Base-by-base conservation (phyloP, 2,113 vertebrate species). In the Perognathus longimembris region DNA sequence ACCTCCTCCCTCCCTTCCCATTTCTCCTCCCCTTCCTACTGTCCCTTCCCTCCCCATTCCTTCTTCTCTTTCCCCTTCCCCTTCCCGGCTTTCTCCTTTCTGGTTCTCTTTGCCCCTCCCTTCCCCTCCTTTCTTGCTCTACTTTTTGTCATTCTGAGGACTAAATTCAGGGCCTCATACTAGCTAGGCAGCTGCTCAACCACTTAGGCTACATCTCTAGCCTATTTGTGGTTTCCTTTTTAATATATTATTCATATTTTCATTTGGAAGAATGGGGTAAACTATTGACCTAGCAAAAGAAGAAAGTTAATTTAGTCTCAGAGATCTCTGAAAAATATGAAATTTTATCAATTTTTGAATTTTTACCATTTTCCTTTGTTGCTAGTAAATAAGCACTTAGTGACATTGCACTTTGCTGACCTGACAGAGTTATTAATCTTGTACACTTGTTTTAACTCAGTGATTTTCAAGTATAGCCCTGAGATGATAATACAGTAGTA, bases 221-320 rank as follows among this genome's bases (percentile, higher is more conserved):
- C 50, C 50, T 54, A 11, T 92, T 34, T 95, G 0, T 82, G 42
- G 11, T 59, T 75, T 83, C 87, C 86, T 86, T 92, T 90, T 86
- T 73, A 38, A 40, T 36, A 18, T 36, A 67, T 67, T 89, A 32
- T n/a, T 92, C 66, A n/a, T 6, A 84, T 90, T 91, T 92, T 84
- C 20, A 15, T 24, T 78, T 88, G 89, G 77, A 63, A 15, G 45
- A 69, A 67, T 85, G 79, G 32, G 54, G 24, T 80, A 89, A 76
- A 54, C 14, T 91, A 67, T 36, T 94, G 82, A 92, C 61, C 54
- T 81, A 83, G 11, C 21, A 84, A 54, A 93, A 87, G 40, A 59
- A 38, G 32, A 14, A 15, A 71, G 28, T 8, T 90, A n/a, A 64
- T 77, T 88, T 93, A 70, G 24, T 80, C 54, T 80, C 26, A 32